Evolutionary conservation across 2,888 invertebrate genomes (phyloP).

Genomic region (Urechis unicinctus): DNA sequence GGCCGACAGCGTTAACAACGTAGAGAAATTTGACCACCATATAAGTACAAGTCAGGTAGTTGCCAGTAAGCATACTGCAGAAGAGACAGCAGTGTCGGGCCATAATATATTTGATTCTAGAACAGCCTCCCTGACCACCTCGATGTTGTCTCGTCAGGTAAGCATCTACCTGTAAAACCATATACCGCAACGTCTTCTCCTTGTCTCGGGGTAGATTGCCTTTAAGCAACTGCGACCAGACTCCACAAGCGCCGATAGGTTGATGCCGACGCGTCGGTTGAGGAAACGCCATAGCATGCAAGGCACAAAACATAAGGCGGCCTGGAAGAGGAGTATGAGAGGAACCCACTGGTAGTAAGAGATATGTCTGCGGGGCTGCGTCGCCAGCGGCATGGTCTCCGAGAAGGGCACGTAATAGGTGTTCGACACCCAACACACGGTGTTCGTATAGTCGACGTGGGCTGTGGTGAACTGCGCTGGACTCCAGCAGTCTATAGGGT

Average conservation of each 20-base stretch:
- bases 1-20: conserved; percentile 50
- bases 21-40: conserved; percentile 49
- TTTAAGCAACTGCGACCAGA: conserved; percentile 45
- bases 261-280: conserved; percentile 51
- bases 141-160: conserved; percentile 35
- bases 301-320: conserved; percentile 53
- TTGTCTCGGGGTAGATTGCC: conserved; percentile 43
- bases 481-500: conserved; percentile 58
- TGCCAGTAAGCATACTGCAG: conserved; percentile 48
- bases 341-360: conserved; percentile 52
- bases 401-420: conserved; percentile 53
- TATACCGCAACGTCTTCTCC: conserved; percentile 49
- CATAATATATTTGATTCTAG: conserved; percentile 37
- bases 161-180: conserved; percentile 13
- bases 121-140: conserved; percentile 42
- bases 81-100: conserved; percentile 45
- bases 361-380: conserved; percentile 37
- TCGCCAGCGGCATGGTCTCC: conserved; percentile 47
- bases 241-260: conserved; percentile 45
- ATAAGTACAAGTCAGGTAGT: conserved; percentile 52
- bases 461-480: conserved; percentile 54
- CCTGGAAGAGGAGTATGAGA: conserved; percentile 42
- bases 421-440: conserved; percentile 55
- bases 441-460: conserved; percentile 55
- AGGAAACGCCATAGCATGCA: conserved; percentile 53